phyloP scores from a whole-genome alignment of 2,113 vertebrate genomes.

The Corythoichthys intestinalis region DNA sequence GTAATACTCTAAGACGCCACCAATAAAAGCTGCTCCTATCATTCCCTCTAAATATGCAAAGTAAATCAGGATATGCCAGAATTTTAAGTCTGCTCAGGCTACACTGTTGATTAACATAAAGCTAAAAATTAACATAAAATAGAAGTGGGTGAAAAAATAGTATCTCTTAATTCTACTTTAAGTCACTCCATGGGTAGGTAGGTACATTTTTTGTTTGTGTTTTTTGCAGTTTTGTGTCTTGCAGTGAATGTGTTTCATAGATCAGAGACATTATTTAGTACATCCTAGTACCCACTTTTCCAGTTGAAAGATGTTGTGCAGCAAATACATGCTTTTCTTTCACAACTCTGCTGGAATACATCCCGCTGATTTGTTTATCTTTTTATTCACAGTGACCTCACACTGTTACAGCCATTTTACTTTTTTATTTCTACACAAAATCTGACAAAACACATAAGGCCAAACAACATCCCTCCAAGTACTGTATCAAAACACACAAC shows the following conservation, averaged over 20 bases:
- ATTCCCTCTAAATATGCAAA: too few relatives aligned
- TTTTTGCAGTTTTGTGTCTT: not conserved
- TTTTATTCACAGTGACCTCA: not conserved
- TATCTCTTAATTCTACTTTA: not conserved
- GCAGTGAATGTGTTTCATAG: slow-evolving; percentile 13
- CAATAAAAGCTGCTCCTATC: too few relatives aligned
- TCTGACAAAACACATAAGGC: not conserved
- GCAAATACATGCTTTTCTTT: not conserved
- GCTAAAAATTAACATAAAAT: too few relatives aligned
- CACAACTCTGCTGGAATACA: not conserved
- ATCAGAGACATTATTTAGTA: not conserved
- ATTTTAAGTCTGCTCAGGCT: too few relatives aligned
- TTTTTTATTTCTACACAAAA: not conserved
- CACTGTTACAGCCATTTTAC: not conserved
- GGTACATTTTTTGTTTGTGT: not conserved
- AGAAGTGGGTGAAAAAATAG: not conserved
- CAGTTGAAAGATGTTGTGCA: not conserved
- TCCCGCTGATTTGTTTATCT: not conserved
- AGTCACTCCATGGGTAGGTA: not conserved
- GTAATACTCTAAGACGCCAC: too few relatives aligned
- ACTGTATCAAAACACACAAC: slow-evolving; percentile 28
- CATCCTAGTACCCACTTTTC: not conserved
- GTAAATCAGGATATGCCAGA: too few relatives aligned
- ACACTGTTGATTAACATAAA: too few relatives aligned
- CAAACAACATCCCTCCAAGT: not conserved